Evolutionary conservation across 2,888 invertebrate genomes (phyloP).

Genomic region (Tachystola acroxantha): DNA sequence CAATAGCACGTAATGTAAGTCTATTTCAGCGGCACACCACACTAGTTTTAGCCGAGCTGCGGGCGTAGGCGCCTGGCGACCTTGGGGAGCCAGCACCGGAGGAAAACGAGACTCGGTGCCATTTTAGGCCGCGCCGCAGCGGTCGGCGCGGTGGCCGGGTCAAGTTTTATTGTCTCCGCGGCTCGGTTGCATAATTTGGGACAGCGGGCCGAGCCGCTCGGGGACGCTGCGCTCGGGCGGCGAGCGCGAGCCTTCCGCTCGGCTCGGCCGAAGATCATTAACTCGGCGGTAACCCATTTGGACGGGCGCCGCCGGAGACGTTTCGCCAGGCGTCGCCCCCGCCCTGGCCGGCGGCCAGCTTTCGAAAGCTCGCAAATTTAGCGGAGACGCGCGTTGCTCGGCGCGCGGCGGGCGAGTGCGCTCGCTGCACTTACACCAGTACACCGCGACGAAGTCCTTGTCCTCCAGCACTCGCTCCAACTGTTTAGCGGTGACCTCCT

Average conservation of each 20-base stretch:
- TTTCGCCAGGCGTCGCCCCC: conserved; percentile 53
- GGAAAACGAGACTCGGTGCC: conserved; percentile 70
- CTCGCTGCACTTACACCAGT: conserved; percentile 91
- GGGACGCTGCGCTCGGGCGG: conserved; percentile 31
- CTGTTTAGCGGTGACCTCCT: conserved; percentile 95
- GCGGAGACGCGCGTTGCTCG: conserved; percentile 41
- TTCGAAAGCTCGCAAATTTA: conserved; percentile 39
- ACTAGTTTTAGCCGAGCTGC: conserved; percentile 58
- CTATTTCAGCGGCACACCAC: conserved; percentile 65
- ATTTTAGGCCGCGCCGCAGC: conserved; percentile 70
- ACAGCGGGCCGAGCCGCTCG: conserved; percentile 42
- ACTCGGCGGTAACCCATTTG: conserved; percentile 67
- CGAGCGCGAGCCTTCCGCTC: conserved; percentile 21
- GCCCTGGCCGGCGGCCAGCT: conserved; percentile 48
- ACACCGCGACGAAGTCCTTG: conserved; percentile 96
- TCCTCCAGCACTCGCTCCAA: conserved; percentile 92
- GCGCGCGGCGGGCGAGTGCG: conserved; percentile 32
- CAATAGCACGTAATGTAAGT: conserved; percentile 60
- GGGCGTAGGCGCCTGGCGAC: conserved; percentile 73
- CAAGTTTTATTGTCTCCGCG: conserved; percentile 73
- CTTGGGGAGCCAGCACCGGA: conserved; percentile 59
- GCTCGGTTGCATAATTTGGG: conserved; percentile 64
- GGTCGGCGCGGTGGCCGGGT: conserved; percentile 54
- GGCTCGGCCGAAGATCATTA: conserved; percentile 61
- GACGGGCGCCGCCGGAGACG: conserved; percentile 59